Evolutionary conservation across 2,888 invertebrate species (phyloP), one percentile per base, ranked within the genome.

Genomic region (Rhorus exstirpatorius): DNA sequence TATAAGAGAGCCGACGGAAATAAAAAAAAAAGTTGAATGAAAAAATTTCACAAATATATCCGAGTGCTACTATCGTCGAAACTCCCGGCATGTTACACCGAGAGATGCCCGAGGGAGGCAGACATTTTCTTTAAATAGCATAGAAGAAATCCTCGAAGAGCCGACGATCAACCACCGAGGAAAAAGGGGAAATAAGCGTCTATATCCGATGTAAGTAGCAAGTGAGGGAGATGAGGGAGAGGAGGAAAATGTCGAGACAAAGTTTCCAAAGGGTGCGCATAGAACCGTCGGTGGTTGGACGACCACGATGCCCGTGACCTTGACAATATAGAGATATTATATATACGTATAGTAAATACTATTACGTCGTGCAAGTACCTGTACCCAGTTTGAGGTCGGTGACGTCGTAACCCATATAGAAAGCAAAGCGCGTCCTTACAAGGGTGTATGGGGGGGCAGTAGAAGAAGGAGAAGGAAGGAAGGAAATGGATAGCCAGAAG

Each of bases 371-470:
- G 68, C 61, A 81, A 84, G 81, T 81, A 84, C 84, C 83, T 83
- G 81, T 79, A 79, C 78, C 76, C 72, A 58, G 80, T 81, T 79
- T 82, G 85, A 79, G 85, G 86, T 87, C 79, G 86, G 83, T 84
- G 87, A 87, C 86, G 87, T 87, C 86, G 88, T 90, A 90, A 90
- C 90, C 90, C 88, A 90, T 88, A 88, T 89, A 88, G 86, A 85
- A 86, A 72, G 35, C 71, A 68, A 65, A 60, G 78, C 67, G 67
- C 79, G 79, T 85, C 77, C 85, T 83, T 82, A 84, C 74, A 60
- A 68, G 60, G 67, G 51, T 38, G 44, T 55, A 31, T 12, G 51
- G 19, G 17, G 19, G 67, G 19, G 51, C 3, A 35, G 21, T 3
- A 24, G 78, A 26, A 53, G 74, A 71, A 71, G 41, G 21, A 61